Evolutionary conservation across 2,113 vertebrate genomes (phyloP), one percentile per base, ranked within the genome.

Genomic region (Melanotaenia duboulayi): DNA sequence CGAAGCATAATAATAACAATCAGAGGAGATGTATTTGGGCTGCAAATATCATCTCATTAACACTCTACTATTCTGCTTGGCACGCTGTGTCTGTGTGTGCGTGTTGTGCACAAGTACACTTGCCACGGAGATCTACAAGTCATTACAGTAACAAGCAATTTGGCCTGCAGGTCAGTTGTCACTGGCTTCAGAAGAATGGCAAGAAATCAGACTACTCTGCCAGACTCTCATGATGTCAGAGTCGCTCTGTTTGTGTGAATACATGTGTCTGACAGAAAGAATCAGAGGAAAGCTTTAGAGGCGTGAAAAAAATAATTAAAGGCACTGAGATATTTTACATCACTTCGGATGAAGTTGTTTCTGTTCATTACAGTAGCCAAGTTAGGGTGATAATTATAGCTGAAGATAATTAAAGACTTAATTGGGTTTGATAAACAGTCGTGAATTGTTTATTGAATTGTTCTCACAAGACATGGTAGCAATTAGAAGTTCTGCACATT

Each of bases 101-200:
- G 19, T 67, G 64, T 16, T 67, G 64, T 65, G 44, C 54, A 32
- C 20, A 28, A 28, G 71, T 46, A 46, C 64, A 52, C 63, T 46
- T 61, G 58, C 35, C 17, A 12, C 61, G 19, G 52, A 85, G 72
- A 77, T 87, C 82, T 79, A 75, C 81, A 87, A 85, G 87, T 88
- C 87, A 90, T 87, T 89, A 86, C 67, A 54, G 85, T 88, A 89
- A 87, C 88, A 82, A 91, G 83, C 69, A 69, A 70, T 83, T 84
- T 77, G 64, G 75, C 84, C 90, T 74, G 87, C 72, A 55, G 87
- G 88, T 88, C 84, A 87, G 75, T 60, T 78, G 82, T 80, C 79
- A 84, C 82, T 59, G 78, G 78, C 76, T 76, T 74, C 75, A 55
- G 75, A 82, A 75, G 73, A 84, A 84, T 68, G 60, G 67, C 62